These are phyloP conservation scores for Hiodon tergisus DNA, from an alignment of 2,113 vertebrate genomes.

Conservation along the genomic window DNA sequence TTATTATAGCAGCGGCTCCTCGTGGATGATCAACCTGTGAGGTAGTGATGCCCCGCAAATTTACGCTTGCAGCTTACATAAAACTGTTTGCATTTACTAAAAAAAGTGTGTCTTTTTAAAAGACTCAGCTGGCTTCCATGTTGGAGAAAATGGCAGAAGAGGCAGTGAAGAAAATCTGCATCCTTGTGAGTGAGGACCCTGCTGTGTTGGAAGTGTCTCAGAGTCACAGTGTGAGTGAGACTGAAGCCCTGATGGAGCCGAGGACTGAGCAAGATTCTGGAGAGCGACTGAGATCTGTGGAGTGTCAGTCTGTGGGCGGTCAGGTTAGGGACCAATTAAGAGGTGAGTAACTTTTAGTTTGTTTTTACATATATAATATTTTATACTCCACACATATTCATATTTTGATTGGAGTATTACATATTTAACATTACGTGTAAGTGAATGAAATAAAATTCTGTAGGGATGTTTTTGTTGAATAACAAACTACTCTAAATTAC, in stretches of 20 bases:
- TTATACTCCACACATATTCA: neutral
- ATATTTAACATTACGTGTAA: neutral
- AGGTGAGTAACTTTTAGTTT: too few species aligned
- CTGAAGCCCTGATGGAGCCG: neutral
- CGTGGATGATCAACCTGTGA: too few species aligned
- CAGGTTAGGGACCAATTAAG: too few species aligned
- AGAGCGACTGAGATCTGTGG: slow-evolving; percentile 33
- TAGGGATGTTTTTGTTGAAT: neutral
- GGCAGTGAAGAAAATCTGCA: slow-evolving; percentile 51
- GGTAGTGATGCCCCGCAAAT: too few species aligned
- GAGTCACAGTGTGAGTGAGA: neutral
- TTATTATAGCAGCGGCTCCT: too few species aligned
- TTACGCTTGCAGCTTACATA: too few species aligned
- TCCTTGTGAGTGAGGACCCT: slow-evolving; percentile 47
- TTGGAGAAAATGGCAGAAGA: slow-evolving; percentile 50
- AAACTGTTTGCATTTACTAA: too few species aligned
- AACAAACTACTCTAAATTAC: neutral
- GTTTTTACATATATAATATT: too few species aligned
- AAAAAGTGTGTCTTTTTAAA: neutral
- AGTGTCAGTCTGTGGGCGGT: neutral
- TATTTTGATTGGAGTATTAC: too few species aligned
- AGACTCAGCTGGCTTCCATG: slow-evolving; percentile 42
- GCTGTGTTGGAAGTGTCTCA: slow-evolving; percentile 39
- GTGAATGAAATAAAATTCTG: neutral
- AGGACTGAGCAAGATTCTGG: slow-evolving; percentile 22